Evolutionary conservation across 2,888 invertebrate genomes (phyloP).

Genomic region (Cremastinae sp.): DNA sequence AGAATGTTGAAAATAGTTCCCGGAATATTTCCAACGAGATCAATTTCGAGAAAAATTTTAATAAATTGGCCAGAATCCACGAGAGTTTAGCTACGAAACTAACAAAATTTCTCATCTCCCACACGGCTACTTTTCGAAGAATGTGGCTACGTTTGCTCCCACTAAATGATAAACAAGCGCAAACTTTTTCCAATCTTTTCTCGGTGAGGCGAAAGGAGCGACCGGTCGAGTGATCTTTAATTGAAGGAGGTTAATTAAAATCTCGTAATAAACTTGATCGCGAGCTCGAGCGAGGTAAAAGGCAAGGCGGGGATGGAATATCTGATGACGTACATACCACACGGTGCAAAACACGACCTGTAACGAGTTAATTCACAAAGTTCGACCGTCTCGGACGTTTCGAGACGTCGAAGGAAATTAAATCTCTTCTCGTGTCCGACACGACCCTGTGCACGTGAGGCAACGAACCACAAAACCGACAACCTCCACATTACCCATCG

Average conservation of each 20-base stretch:
- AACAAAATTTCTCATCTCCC: conserved; percentile 21
- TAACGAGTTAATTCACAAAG: conserved; percentile 65
- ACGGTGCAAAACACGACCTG: conserved; percentile 36
- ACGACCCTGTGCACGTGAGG: conserved; percentile 21
- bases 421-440: conserved; percentile 53
- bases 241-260: conserved; percentile 68
- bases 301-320: conserved; percentile 34
- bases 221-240: conserved; percentile 57
- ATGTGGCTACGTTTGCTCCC: conserved; percentile 6
- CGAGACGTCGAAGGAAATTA: conserved; percentile 58
- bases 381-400: conserved; percentile 39
- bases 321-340: conserved; percentile 9
- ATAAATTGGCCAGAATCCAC: conserved; percentile 22
- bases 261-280: conserved; percentile 65
- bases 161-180: conserved; percentile 56
- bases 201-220: conserved; percentile 32
- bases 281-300: conserved; percentile 29
- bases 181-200: conserved; percentile 31
- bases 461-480: conserved; percentile 29
- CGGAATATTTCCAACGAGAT: background rate
- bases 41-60: conserved; percentile 1
- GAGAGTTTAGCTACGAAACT: background rate
- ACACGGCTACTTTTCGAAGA: background rate
- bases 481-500: conserved; percentile 1
- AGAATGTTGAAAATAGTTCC: background rate